Base-by-base conservation (phyloP, 2,113 vertebrate genomes). In the Sakesphorus luctuosus region DNA sequence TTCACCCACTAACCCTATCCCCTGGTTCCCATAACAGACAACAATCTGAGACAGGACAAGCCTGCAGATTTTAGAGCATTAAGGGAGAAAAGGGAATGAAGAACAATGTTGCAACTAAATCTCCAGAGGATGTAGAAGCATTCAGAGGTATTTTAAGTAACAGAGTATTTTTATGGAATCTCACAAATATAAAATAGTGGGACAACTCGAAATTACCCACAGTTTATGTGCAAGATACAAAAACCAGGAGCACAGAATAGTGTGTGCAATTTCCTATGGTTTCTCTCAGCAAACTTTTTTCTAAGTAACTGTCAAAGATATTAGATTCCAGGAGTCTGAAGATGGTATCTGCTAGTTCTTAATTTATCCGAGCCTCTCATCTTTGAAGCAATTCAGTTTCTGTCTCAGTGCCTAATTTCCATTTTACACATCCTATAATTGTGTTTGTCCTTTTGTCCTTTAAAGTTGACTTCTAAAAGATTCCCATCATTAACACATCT, bases 351-450 rank as follows among this genome's bases (percentile, higher is more conserved):
- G 58, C 43, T 58, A 79, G 23, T 36, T 87, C 78, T 91, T 85
- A 82, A 93, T 91, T 93, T 95, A 85, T 80, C 46, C 78, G 10
- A 66, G 67, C 53, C 43, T 94, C 89, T 93, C 89, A 76, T 91
- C 93, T 95, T 91, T 82, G 43, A 94, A 85, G 87, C 63, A 91
- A 91, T 80, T 76, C 82, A 1, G 1, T 83, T 89, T 79, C 81
- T 94, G 87, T 80, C 81, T 85, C 72, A 25, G 46, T 71, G 82
- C 56, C 63, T 88, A 69, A 96, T 95, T 95, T 91, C 89, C 87
- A 96, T 93, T 95, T 96, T 85, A 96, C 91, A 93, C 90, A 67
- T 96, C 50, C 49, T 83, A 87, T 83, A 89, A 96, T 88, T 90
- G 93, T 38, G 59, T 91, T 95, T 50, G 85, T 89, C 87, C 89